Base-by-base conservation (phyloP, 2,797 vertebrate species). In the Brachyrhaphis roseni region DNA sequence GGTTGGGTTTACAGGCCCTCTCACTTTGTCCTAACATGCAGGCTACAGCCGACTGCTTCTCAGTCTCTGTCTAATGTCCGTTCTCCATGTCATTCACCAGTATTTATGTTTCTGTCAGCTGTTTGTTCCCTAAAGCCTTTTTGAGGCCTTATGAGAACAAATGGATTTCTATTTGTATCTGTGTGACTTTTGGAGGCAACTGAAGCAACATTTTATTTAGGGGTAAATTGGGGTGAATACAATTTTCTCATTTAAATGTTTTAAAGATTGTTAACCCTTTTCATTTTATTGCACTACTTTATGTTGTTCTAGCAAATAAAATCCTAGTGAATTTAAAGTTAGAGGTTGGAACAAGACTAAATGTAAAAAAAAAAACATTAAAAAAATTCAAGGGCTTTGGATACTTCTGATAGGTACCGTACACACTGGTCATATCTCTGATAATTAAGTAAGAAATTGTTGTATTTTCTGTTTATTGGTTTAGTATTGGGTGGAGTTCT, bases 21-120 rank as follows among this genome's bases (percentile, higher is more conserved):
- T 87, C 51, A 64, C 75, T 70, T 74, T 34, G 73, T 76, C 82
- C 85, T 82, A 82, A 90, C 26, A 7, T 49, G 23, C 36, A 68
- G 10, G 18, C 36, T 26, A 5, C 53, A 84, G 78, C 55, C 8
- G n/a, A 79, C 77, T 34, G 2, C 85, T 77, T 83, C 84, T 78
- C 82, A 76, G 83, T 83, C 82, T 73, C 74, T 89, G 87, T 87
- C 78, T 53, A 1, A 73, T 82, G 88, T 91, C 87, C 86, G 79
- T 84, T 47, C 82, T 86, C 74, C 13, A 8, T 84, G 87, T 90
- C 88, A 88, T 82, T 90, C 88, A 86, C 76, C 46, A 8, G 68
- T 72, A 77, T 90, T 90, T 84, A 87, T 85, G 86, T 77, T 78
- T 82, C 78, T 78, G 83, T 91, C 87, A 87, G 89, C 31, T 64